phyloP scores from a whole-genome alignment of 1,140 invertebrate species.

The Conopomorpha cramerella region DNA sequence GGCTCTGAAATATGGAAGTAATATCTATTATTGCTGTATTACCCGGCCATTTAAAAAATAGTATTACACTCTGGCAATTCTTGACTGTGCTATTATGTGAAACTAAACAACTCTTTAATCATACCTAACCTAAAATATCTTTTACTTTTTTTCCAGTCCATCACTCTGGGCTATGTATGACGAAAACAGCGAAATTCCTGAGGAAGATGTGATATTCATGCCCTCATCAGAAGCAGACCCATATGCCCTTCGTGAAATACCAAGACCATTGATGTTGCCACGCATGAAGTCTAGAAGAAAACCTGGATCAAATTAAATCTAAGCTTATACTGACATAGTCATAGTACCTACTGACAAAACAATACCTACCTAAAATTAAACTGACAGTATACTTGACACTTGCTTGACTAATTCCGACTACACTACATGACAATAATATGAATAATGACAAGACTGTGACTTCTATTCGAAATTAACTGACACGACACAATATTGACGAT shows the following conservation, averaged over 20 bases:
- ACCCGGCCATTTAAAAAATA: too few relatives aligned
- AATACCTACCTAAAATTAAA: too few relatives aligned
- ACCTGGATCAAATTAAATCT: constrained; percentile 16
- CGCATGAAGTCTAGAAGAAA: constrained; percentile 15
- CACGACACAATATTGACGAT: too few relatives aligned
- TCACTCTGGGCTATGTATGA: constrained; percentile 44
- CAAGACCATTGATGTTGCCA: constrained; percentile 31
- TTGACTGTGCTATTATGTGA: too few relatives aligned
- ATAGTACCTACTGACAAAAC: too few relatives aligned
- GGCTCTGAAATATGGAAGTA: too few relatives aligned
- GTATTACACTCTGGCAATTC: too few relatives aligned
- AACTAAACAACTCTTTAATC: too few relatives aligned
- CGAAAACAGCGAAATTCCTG: constrained; percentile 30
- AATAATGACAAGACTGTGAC: neutral
- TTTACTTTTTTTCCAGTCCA: constrained; percentile 28
- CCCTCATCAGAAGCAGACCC: constrained; percentile 39
- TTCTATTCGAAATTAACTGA: constrained; percentile 1
- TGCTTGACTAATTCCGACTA: too few relatives aligned
- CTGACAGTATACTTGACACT: too few relatives aligned
- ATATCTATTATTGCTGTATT: too few relatives aligned
- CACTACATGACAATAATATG: too few relatives aligned
- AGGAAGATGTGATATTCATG: constrained; percentile 24
- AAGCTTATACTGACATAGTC: neutral
- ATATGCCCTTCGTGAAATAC: constrained; percentile 42
- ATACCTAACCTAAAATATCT: constrained; percentile 5